phyloP scores from a whole-genome alignment of 2,113 vertebrate genomes.

The Nothocercus julius region DNA sequence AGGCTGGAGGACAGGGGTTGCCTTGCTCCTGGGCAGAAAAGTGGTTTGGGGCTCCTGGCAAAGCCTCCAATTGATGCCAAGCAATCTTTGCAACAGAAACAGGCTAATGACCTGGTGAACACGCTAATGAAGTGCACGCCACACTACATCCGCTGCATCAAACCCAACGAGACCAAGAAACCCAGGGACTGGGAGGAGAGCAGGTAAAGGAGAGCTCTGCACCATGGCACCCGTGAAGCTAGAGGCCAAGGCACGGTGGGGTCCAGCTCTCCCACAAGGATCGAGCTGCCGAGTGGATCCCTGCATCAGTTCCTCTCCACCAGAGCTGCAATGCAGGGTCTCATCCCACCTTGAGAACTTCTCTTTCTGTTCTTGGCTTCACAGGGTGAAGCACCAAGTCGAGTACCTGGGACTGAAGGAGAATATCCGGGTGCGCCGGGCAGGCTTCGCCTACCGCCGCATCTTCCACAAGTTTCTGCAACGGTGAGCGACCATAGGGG shows the following conservation, averaged over 20 bases:
- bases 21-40: background rate
- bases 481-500: slow-evolving; percentile 70
- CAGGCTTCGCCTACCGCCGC: slow-evolving; percentile 92
- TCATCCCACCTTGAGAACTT: fast-evolving
- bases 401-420: slow-evolving; percentile 95
- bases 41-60: background rate
- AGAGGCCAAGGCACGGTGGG: fast-evolving
- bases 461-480: slow-evolving; percentile 92
- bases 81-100: slow-evolving; percentile 81
- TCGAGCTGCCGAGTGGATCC: background rate
- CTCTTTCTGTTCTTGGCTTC: background rate
- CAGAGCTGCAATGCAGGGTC: too few relatives aligned
- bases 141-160: slow-evolving; percentile 98
- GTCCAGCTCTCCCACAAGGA: background rate
- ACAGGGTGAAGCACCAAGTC: slow-evolving; percentile 91
- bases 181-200: slow-evolving; percentile 96
- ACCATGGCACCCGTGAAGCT: background rate
- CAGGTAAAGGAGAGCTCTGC: slow-evolving; percentile 77
- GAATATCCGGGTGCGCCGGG: slow-evolving; percentile 92
- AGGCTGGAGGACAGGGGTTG: background rate
- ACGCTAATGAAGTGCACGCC: slow-evolving; percentile 96
- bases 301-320: background rate
- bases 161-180: slow-evolving; percentile 96
- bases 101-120: slow-evolving; percentile 94
- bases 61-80: background rate